Evolutionary conservation across 2,888 invertebrate genomes (phyloP), one percentile per base, ranked within the genome.

Genomic region (Dynastes hyllus): DNA sequence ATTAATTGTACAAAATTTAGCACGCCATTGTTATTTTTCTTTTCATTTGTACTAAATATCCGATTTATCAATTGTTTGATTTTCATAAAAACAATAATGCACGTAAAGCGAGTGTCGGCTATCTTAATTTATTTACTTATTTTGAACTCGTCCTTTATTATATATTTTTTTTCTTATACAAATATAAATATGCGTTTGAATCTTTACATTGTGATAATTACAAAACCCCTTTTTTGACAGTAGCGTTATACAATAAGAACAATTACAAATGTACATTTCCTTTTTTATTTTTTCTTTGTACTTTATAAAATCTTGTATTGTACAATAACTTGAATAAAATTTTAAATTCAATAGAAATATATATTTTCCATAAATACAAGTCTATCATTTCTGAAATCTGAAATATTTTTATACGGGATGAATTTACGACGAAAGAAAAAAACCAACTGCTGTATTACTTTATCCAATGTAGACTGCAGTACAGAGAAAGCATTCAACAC

Each of bases 401-500:
- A 32, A 32, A 32, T 3, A 5, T 32, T 22, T 22, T 22, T 32
- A 32, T 32, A 32, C 3, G 32, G 32, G 4, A 32, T 5, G 4
- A 32, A 32, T 32, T 32, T 32, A 32, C 32, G 5, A 32, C 32
- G 32, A 32, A 32, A 4, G 22, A 22, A 22, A 22, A 22, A 22
- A 22, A 22, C 22, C 22, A 22, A 22, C 22, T 22, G 22, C 1
- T 22, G 32, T 32, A 32, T 5, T 32, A 32, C 4, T 32, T 4
- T 32, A 32, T 32, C 32, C 32, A 32, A 32, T 5, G 32, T 1
- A 32, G 0, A 32, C 3, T 32, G 5, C 32, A 29, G 29, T 29
- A 29, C 3, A 29, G 29, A 32, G 3, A 22, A 22, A 22, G 22
- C 22, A 22, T 22, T 55, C 55, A 83, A 82, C 85, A 84, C 65